Evolutionary conservation across 2,113 vertebrate genomes (phyloP).

Genomic region (Dinomys branickii): DNA sequence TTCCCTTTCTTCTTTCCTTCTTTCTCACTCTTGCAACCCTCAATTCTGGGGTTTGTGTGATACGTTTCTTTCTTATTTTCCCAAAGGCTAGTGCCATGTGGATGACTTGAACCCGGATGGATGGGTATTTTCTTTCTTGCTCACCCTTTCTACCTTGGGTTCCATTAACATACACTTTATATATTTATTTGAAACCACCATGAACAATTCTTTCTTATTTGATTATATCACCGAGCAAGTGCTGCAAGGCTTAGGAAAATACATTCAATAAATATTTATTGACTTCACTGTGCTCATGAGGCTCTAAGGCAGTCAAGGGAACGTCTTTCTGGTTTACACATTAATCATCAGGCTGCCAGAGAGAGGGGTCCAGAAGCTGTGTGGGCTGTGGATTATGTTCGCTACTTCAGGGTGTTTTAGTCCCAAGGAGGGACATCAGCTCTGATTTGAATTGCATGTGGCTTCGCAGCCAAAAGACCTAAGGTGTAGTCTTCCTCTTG

Average conservation of each 20-base stretch:
- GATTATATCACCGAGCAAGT: conserved; percentile 50
- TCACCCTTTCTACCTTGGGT: background rate
- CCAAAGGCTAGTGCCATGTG: background rate
- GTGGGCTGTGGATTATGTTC: background rate
- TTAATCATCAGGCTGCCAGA: conserved; percentile 64
- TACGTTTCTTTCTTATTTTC: background rate
- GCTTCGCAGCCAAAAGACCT: background rate
- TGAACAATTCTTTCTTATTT: conserved; percentile 62
- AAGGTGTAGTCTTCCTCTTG: background rate
- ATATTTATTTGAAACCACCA: conserved; percentile 30
- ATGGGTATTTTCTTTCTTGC: background rate
- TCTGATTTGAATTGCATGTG: conserved; percentile 45
- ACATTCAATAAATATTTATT: conserved; percentile 75
- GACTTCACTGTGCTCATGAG: conserved; percentile 22
- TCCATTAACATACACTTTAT: conserved; percentile 8
- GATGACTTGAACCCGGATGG: background rate
- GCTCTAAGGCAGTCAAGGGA: conserved; percentile 56
- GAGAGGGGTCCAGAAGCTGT: background rate
- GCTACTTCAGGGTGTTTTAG: background rate
- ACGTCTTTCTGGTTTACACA: conserved; percentile 3
- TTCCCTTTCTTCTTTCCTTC: background rate
- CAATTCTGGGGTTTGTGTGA: background rate
- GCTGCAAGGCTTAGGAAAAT: conserved; percentile 62
- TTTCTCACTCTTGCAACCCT: background rate
- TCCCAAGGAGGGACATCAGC: fast-evolving